Conservation (phyloP, 2,797 vertebrate species). For the Erithacus rubecula region DNA sequence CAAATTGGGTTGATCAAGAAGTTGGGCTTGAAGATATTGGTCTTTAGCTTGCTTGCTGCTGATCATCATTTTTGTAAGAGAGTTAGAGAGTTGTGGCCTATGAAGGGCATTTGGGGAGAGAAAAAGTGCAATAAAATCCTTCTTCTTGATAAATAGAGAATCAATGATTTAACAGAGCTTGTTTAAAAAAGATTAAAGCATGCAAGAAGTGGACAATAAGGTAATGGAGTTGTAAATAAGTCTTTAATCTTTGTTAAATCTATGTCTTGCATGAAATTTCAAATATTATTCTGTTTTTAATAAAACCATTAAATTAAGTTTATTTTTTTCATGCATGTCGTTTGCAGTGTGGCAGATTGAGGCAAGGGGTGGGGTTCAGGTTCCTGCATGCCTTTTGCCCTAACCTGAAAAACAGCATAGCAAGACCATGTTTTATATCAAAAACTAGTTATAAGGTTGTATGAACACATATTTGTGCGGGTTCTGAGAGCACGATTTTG, state of each 20-base stretch:
- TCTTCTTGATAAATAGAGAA: slow-evolving; percentile 1
- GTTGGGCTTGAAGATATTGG: slow-evolving; percentile 24
- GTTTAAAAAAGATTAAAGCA: slow-evolving; percentile 16
- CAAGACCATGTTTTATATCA: not conserved
- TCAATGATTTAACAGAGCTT: not conserved
- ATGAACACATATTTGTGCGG: not conserved
- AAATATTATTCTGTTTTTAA: not conserved
- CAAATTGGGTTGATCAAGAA: slow-evolving; percentile 69
- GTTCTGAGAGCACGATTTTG: slow-evolving; percentile 42
- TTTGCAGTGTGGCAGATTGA: not conserved
- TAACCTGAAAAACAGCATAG: not conserved
- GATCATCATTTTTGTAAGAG: not conserved
- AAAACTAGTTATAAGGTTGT: slow-evolving; percentile 34
- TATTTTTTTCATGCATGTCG: fast-evolving
- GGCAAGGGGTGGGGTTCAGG: not conserved
- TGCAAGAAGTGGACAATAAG: not conserved
- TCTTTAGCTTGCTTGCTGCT: not conserved
- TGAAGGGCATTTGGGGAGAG: not conserved
- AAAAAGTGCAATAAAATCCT: not conserved
- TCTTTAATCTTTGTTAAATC: not conserved
- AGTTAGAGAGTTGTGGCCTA: not conserved
- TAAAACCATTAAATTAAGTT: not conserved
- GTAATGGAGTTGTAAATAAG: not conserved
- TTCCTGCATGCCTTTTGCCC: not conserved
- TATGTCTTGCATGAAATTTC: not conserved